Conservation (phyloP, 2,113 vertebrate species). For the Anoplopoma fimbria region DNA sequence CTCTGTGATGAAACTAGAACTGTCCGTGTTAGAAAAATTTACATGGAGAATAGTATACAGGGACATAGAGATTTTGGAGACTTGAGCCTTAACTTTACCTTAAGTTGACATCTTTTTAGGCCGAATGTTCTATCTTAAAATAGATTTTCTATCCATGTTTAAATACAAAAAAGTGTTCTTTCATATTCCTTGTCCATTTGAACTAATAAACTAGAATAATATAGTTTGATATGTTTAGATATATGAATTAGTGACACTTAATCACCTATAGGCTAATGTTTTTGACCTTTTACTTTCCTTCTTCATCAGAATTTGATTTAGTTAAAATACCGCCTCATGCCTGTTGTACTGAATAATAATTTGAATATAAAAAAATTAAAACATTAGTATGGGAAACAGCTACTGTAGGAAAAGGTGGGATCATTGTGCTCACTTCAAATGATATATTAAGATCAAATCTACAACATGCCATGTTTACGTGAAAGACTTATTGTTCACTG, state of each 20-base stretch:
- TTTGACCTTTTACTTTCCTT: background rate
- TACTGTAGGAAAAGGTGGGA: background rate
- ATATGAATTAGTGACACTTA: background rate
- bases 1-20: background rate
- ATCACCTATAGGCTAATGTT: background rate
- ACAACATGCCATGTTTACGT: background rate
- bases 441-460: background rate
- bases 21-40: conserved; percentile 9
- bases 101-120: background rate
- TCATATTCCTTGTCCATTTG: background rate
- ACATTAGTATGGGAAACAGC: background rate
- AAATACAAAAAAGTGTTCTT: background rate
- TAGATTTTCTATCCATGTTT: background rate
- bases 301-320: background rate
- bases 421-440: background rate
- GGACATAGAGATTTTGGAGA: background rate
- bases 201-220: background rate
- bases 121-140: background rate
- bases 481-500: background rate
- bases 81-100: background rate
- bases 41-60: background rate
- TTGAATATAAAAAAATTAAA: background rate
- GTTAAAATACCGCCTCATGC: background rate
- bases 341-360: background rate
- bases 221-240: background rate